phyloP scores from a whole-genome alignment of 1,140 invertebrate genomes.

The Nasonia giraulti region DNA sequence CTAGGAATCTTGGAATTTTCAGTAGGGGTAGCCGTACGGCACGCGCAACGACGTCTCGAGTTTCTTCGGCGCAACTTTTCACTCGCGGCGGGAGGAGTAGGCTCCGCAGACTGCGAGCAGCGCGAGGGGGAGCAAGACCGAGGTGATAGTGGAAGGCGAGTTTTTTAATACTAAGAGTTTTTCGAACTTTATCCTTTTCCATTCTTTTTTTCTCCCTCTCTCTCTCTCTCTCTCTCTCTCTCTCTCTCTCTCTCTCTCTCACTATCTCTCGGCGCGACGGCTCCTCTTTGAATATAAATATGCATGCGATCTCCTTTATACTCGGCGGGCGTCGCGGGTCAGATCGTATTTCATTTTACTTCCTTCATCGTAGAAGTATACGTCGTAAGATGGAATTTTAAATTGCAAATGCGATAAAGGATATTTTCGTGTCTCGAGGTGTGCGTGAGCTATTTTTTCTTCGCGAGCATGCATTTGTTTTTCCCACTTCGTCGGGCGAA shows the following conservation, averaged over 20 bases:
- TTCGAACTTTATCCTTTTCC: conserved; percentile 45
- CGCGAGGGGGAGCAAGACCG: not conserved
- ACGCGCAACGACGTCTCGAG: not conserved
- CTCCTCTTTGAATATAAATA: conserved; percentile 44
- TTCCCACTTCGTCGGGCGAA: not conserved
- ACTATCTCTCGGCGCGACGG: not conserved
- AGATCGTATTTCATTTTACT: conserved; percentile 50
- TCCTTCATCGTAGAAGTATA: conserved; percentile 45
- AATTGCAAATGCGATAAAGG: conserved; percentile 47
- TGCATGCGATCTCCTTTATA: conserved; percentile 44
- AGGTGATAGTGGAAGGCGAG: conserved; percentile 4
- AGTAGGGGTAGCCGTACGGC: not conserved
- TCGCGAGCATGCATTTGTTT: not conserved
- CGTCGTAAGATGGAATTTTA: conserved; percentile 41
- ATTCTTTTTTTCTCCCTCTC: conserved; percentile 18
- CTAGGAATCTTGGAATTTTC: conserved; percentile 30
- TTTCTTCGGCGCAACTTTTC: conserved; percentile 30
- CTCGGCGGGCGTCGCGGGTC: conserved; percentile 13
- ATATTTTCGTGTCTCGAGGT: conserved; percentile 44
- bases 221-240: conserved; percentile 4
- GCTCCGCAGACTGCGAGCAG: not conserved
- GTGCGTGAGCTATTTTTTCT: conserved; percentile 37
- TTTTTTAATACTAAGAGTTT: conserved; percentile 47
- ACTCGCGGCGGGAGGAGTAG: not conserved
- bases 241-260: not conserved